A percentile compares a stretch with the other conserved stretches of the same genome.
Evolutionary conservation across 2,113 vertebrate species (phyloP).

Genomic region (Ariopsis seemanni): DNA sequence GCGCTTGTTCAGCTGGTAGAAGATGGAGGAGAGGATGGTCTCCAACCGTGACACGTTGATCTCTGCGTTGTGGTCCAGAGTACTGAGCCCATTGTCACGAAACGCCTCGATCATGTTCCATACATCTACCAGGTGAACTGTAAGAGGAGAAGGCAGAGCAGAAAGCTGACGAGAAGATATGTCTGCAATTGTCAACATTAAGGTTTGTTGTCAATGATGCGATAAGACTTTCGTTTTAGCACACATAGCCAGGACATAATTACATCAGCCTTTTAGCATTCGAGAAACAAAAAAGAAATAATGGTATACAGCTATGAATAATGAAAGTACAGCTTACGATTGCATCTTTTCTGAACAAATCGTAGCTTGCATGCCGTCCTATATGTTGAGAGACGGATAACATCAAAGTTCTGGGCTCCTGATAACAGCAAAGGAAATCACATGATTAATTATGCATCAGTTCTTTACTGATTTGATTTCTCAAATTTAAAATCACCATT

Average conservation of each 20-base stretch:
- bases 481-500: background rate
- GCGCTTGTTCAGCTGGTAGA: conserved; percentile 97
- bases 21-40: conserved; percentile 96
- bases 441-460: conserved; percentile 13
- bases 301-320: background rate
- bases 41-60: conserved; percentile 97
- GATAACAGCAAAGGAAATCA: conserved; percentile 39
- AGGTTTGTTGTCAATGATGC: background rate
- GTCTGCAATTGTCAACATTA: background rate
- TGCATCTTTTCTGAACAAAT: conserved; percentile 96
- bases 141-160: background rate
- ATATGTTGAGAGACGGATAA: conserved; percentile 94
- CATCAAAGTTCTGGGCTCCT: conserved; percentile 98
- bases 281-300: background rate
- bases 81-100: conserved; percentile 95
- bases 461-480: background rate
- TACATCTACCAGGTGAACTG: conserved; percentile 97
- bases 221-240: background rate
- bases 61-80: conserved; percentile 86
- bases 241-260: background rate
- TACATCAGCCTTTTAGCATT: background rate
- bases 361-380: conserved; percentile 95
- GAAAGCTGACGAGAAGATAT: background rate
- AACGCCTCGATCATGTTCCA: conserved; percentile 99
- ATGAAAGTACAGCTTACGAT: conserved; percentile 80